Evolutionary conservation across 2,113 vertebrate genomes (phyloP), one percentile per base, ranked within the genome.

Genomic region (Chauna torquata): DNA sequence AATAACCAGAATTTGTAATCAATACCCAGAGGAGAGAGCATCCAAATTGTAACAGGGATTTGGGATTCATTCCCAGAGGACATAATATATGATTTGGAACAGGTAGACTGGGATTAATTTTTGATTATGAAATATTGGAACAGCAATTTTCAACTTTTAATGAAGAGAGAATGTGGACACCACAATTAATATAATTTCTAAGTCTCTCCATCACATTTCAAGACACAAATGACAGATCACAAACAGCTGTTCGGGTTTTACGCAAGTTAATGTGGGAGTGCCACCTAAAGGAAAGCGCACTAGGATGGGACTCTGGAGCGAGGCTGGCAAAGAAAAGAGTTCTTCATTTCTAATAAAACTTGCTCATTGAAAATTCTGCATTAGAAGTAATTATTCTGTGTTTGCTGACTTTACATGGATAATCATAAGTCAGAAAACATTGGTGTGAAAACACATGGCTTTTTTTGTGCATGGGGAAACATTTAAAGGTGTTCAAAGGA

Each of bases 1-100:
- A 97, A 96, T 96, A 97, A 95, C 91, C 97, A 97, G 93, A 95
- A 94, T 83, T 96, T 96, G 95, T 82, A 96, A 97, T 92, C 96
- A 95, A 95, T 95, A 94, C 95, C 86, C 96, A 96, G 91, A 96
- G 84, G 96, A 95, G 40, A 88, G 87, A 96, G 57, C 82, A 95
- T 92, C 94, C 87, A 95, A 97, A 97, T 93, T 96, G 95, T 96
- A 96, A 96, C 80, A 58, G 95, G 89, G 94, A 97, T 97, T 96
- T 97, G 96, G 94, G 96, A 95, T 94, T 96, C 84, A 70, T 88
- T 94, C 96, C 97, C 97, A 97, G 84, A 93, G 82, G 93, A 77
- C 0, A 2, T 75, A 94, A 95, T 90, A 90, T 91, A 95, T 69
- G 93, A 96, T 97, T 94, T 95, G 94, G 93, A 97, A 90, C 89